A percentile compares a stretch with the other conserved stretches of the same genome.
phyloP scores from a whole-genome alignment of 2,113 vertebrate genomes.

The Shinisaurus crocodilurus region DNA sequence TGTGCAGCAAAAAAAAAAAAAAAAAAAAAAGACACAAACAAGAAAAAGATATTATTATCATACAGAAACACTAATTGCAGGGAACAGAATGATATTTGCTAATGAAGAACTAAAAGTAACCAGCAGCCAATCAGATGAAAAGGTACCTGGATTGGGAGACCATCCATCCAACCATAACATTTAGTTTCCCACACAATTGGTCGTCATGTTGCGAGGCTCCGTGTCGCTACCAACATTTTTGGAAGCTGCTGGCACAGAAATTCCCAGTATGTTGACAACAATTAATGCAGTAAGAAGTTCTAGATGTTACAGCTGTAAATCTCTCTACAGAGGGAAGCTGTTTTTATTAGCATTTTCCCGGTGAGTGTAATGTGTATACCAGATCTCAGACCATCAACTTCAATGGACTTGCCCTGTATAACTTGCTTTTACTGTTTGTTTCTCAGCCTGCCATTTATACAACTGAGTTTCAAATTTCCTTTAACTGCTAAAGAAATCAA shows the following conservation, averaged over 20 bases:
- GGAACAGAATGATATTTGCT: conserved; percentile 57
- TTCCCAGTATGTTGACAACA: neutral
- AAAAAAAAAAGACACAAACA: conserved; percentile 65
- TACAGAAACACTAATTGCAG: conserved; percentile 47
- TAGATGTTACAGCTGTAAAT: neutral
- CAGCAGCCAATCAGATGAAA: conserved; percentile 25
- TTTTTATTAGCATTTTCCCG: neutral
- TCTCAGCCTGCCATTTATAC: neutral
- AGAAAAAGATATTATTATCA: conserved; percentile 71
- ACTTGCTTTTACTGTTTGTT: neutral
- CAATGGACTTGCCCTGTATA: neutral
- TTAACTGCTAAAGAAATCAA: neutral
- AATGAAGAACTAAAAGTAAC: conserved; percentile 21
- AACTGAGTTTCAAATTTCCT: neutral
- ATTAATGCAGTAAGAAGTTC: neutral
- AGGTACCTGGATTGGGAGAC: neutral
- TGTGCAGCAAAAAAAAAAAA: conserved; percentile 78
- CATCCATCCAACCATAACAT: neutral
- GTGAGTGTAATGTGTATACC: neutral
- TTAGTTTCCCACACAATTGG: neutral
- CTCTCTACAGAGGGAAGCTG: neutral
- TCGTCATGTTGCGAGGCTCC: neutral
- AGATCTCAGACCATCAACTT: neutral
- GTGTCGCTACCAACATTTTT: neutral
- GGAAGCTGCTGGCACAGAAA: neutral